Evolutionary conservation across 2,113 vertebrate genomes (phyloP), one percentile per base, ranked within the genome.

Genomic region (Spea bombifrons): DNA sequence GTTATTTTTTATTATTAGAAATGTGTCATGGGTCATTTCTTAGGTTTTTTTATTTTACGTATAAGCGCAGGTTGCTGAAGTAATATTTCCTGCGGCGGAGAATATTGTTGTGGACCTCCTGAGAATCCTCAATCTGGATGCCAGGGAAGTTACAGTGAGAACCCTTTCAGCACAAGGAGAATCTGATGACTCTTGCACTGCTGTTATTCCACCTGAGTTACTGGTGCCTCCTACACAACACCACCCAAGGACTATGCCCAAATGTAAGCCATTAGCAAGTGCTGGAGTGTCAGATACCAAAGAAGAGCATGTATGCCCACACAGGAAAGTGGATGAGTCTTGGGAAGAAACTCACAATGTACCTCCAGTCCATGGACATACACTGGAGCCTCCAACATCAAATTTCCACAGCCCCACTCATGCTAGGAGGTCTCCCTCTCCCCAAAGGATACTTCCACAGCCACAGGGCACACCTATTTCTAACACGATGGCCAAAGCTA

Each of bases 91-190:
- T 3, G 92, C 91, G 4, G 97, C 95, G 2, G 94, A 96, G 73
- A 84, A 91, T 80, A 83, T 92, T 0, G 70, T 88, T 0, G 91
- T 99, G 86, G 97, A 98, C 81, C 86, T 97, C 8, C 89, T 87
- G 73, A 87, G 94, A 82, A 90, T 99, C 70, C 94, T 93, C 55
- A 88, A 88, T 83, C 87, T 98, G 88, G 96, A 97, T 76, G 95
- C 96, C 4, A 83, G 87, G 59, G 93, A 94, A 8, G 84, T 99
- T 83, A 93, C 94, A 0, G 96, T 99, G 76, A 92, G 96, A 82
- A 99, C 97, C 0, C 90, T 98, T 72, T 99, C 96, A 0, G 91
- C 88, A 0, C 96, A 99, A 86, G 97, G 97, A 67, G 97, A 99
- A 84, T 99, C 97, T 0, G 84, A 91, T 86, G 97, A 99, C 88